A percentile compares a stretch with the other conserved stretches of the same genome.
Evolutionary conservation across 2,888 invertebrate species (phyloP).

Genomic region (Steinernema scapterisci): DNA sequence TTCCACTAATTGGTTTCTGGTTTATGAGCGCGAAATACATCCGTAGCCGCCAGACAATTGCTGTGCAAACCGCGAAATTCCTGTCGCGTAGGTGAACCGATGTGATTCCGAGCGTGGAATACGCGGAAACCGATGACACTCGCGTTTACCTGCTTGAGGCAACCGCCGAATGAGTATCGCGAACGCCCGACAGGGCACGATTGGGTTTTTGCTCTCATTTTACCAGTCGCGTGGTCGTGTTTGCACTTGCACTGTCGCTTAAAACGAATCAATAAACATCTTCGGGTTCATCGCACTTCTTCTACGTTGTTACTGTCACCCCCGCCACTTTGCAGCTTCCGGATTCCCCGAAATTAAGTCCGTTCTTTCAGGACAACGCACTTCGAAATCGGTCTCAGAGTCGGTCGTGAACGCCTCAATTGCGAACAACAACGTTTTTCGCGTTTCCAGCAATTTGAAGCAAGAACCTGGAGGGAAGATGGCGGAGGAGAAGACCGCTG

Average conservation of each 20-base stretch:
- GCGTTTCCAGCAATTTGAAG: not conserved
- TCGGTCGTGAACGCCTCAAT: not conserved
- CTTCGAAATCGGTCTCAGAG: not conserved
- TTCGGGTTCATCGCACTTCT: not conserved
- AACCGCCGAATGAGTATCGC: not conserved
- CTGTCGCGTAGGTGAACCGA: not conserved
- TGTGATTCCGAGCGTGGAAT: not conserved
- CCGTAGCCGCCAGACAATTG: conserved; percentile 11
- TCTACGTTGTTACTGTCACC: not conserved
- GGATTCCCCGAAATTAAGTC: not conserved
- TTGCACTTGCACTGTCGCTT: conserved; percentile 29
- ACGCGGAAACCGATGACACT: not conserved
- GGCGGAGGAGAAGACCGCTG: not conserved
- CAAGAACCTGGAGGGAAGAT: not conserved
- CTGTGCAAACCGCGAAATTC: conserved; percentile 8
- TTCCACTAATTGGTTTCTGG: conserved; percentile 10
- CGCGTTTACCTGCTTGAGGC: conserved; percentile 9
- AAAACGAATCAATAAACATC: conserved; percentile 19
- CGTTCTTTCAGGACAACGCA: not conserved
- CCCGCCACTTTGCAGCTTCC: not conserved
- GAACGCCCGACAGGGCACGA: not conserved
- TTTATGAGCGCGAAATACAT: conserved; percentile 8
- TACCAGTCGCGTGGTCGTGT: not conserved
- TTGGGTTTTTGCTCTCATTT: conserved; percentile 3
- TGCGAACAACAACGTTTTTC: conserved; percentile 5